These are phyloP conservation scores for Salpingus planirostris DNA, from an alignment of 2,888 invertebrate genomes.

Conservation along the genomic window DNA sequence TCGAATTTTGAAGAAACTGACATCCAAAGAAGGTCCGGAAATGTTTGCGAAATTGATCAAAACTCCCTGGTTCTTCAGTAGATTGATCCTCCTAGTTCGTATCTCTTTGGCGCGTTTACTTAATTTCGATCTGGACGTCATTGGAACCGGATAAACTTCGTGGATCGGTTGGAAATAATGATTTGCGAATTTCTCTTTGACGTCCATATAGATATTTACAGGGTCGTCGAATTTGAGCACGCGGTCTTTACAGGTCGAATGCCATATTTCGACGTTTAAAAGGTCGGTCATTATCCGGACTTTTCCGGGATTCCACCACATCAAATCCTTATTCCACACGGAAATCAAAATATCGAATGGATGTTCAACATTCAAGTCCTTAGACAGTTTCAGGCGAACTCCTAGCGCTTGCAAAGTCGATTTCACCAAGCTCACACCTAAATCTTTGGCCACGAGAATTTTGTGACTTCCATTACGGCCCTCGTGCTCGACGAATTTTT, in stretches of 20 bases:
- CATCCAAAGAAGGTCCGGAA: no score
- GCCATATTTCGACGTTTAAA: conserved; percentile 3
- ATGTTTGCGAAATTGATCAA: no score
- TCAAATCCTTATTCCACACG: conserved; percentile 3
- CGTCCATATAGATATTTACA: no score
- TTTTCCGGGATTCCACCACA: conserved; percentile 6
- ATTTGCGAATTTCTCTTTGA: no score
- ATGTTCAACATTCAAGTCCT: conserved; percentile 5
- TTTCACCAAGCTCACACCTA: conserved; percentile 2
- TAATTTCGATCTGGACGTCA: no score
- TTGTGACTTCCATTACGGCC: neutral
- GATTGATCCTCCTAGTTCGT: no score
- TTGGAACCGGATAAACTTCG: no score
- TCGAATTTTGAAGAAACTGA: no score
- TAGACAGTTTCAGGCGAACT: conserved; percentile 2
- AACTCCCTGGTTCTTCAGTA: no score
- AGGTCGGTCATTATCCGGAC: conserved; percentile 1
- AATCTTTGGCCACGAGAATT: conserved; percentile 4
- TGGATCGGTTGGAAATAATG: no score
- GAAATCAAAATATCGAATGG: conserved; percentile 7
- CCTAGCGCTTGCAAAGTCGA: neutral
- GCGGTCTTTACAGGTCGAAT: conserved; percentile 4
- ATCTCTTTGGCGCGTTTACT: no score
- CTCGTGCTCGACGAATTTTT: conserved; percentile 3
- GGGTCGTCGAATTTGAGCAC: conserved; percentile 1